Base-by-base conservation (phyloP, 2,888 invertebrate genomes). In the Pseudoips prasinana region DNA sequence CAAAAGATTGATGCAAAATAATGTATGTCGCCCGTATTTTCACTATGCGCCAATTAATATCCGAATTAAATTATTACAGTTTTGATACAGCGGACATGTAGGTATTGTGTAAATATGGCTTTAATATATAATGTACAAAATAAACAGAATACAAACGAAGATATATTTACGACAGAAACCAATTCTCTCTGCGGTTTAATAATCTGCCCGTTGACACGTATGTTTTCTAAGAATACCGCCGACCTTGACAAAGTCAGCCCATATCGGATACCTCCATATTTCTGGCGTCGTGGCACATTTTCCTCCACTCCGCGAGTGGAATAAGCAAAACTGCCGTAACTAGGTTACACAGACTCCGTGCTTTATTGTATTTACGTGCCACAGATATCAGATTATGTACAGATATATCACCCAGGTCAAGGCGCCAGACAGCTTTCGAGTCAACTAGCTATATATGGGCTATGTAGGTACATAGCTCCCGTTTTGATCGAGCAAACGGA, bases 341-440 rank as follows among this genome's bases (percentile, higher is more conserved):
- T 86, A 82, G 85, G 86, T 84, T 86, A 85, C 68, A 67, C 66
- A 58, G 79, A 60, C 70, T 74, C 69, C 59, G 73, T 80, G 78
- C 73, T 86, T 87, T 85, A 87, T 88, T 87, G 79, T 85, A 64
- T 83, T 79, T 85, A 86, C 87, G 87, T 87, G 87, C 77, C 70
- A 73, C 74, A 78, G 82, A 85, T 85, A 83, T 81, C 77, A 82
- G 83, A 83, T 18, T 5, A 6, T 81, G 82, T 70, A 76, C 71
- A 72, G 67, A 73, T 73, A 75, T 60, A 65, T 67, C 55, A 50
- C 64, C 45, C 75, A 63, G 85, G 87, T 87, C 87, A 87, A 88
- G 87, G 87, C 78, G 76, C 58, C 73, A 71, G 67, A 73, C 82
- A 80, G 85, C 86, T 87, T 87, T 87, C 86, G 74, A 83, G 68